Evolutionary conservation across 2,888 invertebrate genomes (phyloP).

Genomic region (Ditula angustiorana): DNA sequence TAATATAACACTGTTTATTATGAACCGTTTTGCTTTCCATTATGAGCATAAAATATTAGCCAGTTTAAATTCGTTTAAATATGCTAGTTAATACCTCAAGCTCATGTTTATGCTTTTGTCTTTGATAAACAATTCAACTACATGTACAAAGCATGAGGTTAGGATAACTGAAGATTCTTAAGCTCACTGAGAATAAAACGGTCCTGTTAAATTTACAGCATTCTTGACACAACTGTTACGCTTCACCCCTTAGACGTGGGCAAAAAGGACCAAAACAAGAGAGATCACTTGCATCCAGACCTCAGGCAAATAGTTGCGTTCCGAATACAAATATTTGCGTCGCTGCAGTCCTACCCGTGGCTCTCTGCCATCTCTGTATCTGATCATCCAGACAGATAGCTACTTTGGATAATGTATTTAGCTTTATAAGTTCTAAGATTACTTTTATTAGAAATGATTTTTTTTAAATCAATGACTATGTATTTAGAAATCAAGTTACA

Average conservation of each 20-base stretch:
- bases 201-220: slow-evolving; percentile 1
- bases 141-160: not conserved
- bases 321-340: slow-evolving; percentile 23
- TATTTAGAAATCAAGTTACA: too few relatives aligned
- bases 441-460: too few relatives aligned
- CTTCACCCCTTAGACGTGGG: not conserved
- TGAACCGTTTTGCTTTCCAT: too few relatives aligned
- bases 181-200: not conserved
- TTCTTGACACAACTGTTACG: not conserved
- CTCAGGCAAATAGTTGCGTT: slow-evolving; percentile 11
- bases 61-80: too few relatives aligned
- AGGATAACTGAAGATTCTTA: not conserved
- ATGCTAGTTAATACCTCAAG: too few relatives aligned
- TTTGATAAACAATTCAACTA: too few relatives aligned
- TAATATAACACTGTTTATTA: too few relatives aligned
- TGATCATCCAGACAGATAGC: not conserved
- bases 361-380: not conserved
- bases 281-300: slow-evolving; percentile 15
- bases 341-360: not conserved
- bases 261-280: slow-evolving; percentile 1
- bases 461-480: too few relatives aligned
- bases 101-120: too few relatives aligned
- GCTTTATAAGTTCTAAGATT: too few relatives aligned
- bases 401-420: too few relatives aligned
- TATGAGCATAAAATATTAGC: too few relatives aligned